Conservation (phyloP, 2,113 vertebrate species). For the Ivindomyrus marchei region DNA sequence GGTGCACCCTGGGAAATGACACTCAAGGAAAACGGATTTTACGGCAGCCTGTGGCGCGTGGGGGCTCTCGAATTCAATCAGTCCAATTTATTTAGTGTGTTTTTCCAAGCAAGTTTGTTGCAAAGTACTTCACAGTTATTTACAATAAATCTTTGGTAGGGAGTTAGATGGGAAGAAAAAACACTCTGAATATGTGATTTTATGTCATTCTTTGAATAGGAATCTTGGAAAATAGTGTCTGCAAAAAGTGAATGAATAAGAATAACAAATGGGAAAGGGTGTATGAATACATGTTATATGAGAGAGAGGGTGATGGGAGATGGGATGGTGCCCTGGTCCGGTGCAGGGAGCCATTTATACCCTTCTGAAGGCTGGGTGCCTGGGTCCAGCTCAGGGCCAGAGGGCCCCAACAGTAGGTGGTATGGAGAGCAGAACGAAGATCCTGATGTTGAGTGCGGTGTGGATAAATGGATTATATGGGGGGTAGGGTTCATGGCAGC, state of each 20-base stretch:
- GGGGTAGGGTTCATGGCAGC: neutral
- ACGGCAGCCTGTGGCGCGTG: neutral
- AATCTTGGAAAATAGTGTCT: neutral
- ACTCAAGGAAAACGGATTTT: slow-evolving; percentile 8
- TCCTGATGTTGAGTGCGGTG: neutral
- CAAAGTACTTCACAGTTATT: neutral
- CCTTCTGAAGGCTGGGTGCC: neutral
- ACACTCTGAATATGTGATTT: neutral
- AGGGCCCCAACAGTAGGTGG: neutral
- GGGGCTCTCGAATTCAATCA: neutral
- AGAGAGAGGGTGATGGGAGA: neutral
- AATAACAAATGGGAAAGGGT: neutral
- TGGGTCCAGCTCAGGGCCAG: neutral
- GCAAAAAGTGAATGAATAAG: neutral
- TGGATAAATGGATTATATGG: neutral
- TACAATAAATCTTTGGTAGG: neutral
- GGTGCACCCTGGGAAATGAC: neutral
- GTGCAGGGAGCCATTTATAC: neutral
- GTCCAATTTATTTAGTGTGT: neutral
- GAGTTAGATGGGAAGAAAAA: neutral
- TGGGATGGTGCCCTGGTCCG: neutral
- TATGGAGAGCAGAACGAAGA: neutral
- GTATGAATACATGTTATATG: neutral
- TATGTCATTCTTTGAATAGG: neutral
- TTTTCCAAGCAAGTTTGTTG: neutral